A percentile compares a stretch with the other conserved stretches of the same genome.
Conservation (phyloP, 2,888 invertebrate genomes). For the Lydus trimaculatus region DNA sequence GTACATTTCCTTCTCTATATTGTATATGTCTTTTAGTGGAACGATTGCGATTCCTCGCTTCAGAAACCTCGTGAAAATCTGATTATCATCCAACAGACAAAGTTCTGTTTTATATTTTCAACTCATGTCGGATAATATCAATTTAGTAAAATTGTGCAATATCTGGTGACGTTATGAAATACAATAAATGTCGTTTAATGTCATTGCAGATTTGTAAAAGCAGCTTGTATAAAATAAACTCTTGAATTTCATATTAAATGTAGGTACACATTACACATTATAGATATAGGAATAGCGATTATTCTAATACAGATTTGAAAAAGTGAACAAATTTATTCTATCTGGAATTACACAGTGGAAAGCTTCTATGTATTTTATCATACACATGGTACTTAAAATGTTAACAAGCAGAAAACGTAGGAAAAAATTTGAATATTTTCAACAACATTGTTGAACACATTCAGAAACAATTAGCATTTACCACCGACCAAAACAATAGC, state of each 20-base stretch:
- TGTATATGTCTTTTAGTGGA: slow-evolving; percentile 13
- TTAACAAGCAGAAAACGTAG: neutral
- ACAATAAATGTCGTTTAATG: slow-evolving; percentile 6
- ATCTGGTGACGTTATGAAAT: slow-evolving; percentile 7
- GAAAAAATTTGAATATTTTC: neutral
- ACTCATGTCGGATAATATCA: slow-evolving; percentile 16
- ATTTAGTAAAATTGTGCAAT: slow-evolving; percentile 13
- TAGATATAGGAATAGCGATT: neutral
- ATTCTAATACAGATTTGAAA: neutral
- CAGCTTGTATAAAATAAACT: neutral
- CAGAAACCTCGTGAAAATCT: slow-evolving; percentile 31
- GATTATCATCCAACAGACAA: slow-evolving; percentile 32
- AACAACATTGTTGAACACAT: neutral
- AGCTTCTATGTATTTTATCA: neutral
- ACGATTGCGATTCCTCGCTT: slow-evolving; percentile 30
- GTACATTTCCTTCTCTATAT: neutral
- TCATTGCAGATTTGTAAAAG: neutral
- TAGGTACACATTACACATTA: no score
- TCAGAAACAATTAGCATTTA: neutral
- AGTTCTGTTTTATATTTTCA: slow-evolving; percentile 24
- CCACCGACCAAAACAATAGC: neutral
- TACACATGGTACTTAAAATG: neutral
- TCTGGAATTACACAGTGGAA: neutral
- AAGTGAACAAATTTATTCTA: neutral
- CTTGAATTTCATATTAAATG: neutral